Evolutionary conservation across 2,113 vertebrate genomes (phyloP).

Genomic region (Crotalus helleri): DNA sequence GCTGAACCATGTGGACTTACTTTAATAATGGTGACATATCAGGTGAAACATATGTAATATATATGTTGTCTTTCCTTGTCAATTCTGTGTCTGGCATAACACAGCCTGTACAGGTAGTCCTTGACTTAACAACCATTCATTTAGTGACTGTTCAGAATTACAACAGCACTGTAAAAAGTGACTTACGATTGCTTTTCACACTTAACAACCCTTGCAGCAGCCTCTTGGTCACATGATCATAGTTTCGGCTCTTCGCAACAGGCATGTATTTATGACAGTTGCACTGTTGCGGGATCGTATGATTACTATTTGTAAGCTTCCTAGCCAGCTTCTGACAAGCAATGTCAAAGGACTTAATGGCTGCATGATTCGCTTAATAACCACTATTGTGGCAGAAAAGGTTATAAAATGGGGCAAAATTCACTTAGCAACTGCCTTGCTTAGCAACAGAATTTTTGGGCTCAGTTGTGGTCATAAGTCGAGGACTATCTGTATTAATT

Average conservation of each 20-base stretch:
- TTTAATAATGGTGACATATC: not conserved
- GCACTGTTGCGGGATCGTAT: not conserved
- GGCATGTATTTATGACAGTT: not conserved
- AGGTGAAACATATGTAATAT: not conserved
- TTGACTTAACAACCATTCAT: not conserved
- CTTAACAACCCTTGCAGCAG: not conserved
- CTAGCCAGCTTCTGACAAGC: not conserved
- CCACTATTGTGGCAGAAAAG: not conserved
- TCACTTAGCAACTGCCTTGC: not conserved
- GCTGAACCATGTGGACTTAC: not conserved
- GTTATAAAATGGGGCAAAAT: not conserved
- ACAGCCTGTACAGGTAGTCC: not conserved
- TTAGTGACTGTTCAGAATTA: not conserved
- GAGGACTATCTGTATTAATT: not conserved
- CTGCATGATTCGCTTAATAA: not conserved
- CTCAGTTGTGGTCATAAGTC: not conserved
- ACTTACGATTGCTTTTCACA: not conserved
- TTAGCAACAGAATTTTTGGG: not conserved
- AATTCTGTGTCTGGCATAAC: not conserved
- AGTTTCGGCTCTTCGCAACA: not conserved
- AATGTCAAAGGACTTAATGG: not conserved
- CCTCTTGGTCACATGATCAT: not conserved
- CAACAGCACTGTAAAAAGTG: not conserved
- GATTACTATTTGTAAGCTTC: not conserved
- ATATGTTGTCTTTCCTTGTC: not conserved